A percentile compares a stretch with the other conserved stretches of the same genome.
Conservation (phyloP, 2,888 invertebrate species). For the Aspidiotus destructor region DNA sequence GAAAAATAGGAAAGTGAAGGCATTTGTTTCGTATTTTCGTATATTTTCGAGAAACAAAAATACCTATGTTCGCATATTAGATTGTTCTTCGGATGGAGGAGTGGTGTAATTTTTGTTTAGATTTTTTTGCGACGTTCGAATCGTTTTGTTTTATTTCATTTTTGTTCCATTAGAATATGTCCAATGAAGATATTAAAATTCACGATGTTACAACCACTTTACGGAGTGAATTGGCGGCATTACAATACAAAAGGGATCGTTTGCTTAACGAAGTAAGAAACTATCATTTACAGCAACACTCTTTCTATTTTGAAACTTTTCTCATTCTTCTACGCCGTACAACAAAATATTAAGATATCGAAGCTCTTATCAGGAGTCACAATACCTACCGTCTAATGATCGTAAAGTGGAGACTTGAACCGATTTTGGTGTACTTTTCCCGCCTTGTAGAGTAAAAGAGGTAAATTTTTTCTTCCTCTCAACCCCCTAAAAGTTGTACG, state of each 20-base stretch:
- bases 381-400: no score
- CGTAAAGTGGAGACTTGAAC: no score
- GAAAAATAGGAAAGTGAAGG: no score
- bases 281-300: background rate
- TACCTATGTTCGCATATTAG: background rate
- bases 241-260: slow-evolving; percentile 74
- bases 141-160: background rate
- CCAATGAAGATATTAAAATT: slow-evolving; percentile 43
- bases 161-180: slow-evolving; percentile 17
- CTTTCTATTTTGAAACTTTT: no score
- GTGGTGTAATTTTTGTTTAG: no score
- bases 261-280: slow-evolving; percentile 59
- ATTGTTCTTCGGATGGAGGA: background rate
- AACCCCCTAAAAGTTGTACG: no score
- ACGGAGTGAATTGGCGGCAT: slow-evolving; percentile 71
- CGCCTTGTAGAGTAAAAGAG: no score
- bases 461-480: no score
- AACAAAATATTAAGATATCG: no score
- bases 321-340: no score
- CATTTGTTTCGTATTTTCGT: background rate
- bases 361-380: no score
- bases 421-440: no score
- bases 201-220: slow-evolving; percentile 65
- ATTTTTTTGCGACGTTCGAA: background rate
- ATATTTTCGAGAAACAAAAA: background rate